These are phyloP conservation scores for Carlito syrichta DNA, from an alignment of 2,113 vertebrate genomes.

Conservation along the genomic window DNA sequence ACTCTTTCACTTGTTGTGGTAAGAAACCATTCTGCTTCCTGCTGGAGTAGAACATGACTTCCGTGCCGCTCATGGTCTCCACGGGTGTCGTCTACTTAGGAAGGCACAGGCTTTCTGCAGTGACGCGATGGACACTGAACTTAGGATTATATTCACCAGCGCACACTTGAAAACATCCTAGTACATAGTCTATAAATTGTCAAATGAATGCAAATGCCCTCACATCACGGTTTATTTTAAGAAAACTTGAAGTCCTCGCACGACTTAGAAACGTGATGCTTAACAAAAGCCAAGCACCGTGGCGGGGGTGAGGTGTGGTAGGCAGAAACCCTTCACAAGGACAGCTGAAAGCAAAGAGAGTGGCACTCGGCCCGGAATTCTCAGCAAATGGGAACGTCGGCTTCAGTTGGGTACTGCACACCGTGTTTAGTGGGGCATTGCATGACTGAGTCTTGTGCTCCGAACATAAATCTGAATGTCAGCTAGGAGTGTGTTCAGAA, in stretches of 20 bases:
- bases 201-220: background rate
- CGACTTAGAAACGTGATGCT: background rate
- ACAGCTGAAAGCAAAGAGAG: background rate
- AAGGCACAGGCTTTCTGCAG: background rate
- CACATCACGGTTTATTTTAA: conserved; percentile 2
- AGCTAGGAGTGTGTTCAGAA: background rate
- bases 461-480: background rate
- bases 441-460: background rate
- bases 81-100: background rate
- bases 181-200: background rate
- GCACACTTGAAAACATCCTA: background rate
- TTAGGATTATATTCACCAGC: background rate
- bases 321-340: background rate
- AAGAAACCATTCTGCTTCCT: background rate
- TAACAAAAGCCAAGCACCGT: background rate
- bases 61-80: background rate
- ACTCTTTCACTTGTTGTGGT: background rate
- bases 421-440: background rate
- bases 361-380: background rate
- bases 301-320: background rate
- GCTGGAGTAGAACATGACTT: background rate
- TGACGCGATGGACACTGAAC: background rate
- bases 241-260: conserved; percentile 8
- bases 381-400: background rate
- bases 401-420: background rate